These are phyloP conservation scores for Scaptomyza montana DNA, from an alignment of 1,140 invertebrate species.

Conservation along the genomic window DNA sequence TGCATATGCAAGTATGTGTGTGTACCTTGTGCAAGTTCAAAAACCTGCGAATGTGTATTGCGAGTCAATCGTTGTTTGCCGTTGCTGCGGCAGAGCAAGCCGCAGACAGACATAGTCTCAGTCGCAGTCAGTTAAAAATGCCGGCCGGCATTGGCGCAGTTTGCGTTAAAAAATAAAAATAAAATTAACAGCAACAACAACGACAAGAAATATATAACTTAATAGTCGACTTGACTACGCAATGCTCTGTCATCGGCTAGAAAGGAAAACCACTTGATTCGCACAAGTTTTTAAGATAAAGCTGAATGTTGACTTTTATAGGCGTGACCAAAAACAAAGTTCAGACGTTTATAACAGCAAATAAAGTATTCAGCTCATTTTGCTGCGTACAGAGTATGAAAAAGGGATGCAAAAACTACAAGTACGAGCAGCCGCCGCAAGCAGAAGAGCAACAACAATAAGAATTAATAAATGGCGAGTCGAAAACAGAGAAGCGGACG, in stretches of 20 bases:
- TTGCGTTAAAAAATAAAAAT: constrained; percentile 40
- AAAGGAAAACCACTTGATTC: too few relatives aligned
- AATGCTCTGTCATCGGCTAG: not conserved
- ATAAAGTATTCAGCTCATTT: not conserved
- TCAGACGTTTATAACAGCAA: not conserved
- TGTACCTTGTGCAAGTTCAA: constrained; percentile 68
- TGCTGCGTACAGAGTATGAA: not conserved
- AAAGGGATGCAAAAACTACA: constrained; percentile 5
- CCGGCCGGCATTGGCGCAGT: constrained; percentile 68
- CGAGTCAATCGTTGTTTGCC: constrained; percentile 48
- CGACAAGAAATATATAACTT: constrained; percentile 9
- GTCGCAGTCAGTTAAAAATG: constrained; percentile 67
- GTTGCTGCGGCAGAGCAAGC: constrained; percentile 2
- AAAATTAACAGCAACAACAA: constrained; percentile 17
- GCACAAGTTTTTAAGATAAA: too few relatives aligned
- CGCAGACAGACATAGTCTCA: constrained; percentile 13
- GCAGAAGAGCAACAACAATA: constrained; percentile 21
- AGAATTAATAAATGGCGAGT: constrained; percentile 25
- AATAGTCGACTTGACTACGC: not conserved
- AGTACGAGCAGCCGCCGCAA: not conserved
- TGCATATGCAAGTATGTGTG: not conserved
- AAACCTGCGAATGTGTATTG: constrained; percentile 63
- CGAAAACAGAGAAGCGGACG: constrained; percentile 12
- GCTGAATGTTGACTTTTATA: too few relatives aligned
- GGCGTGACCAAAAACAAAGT: too few relatives aligned